Conservation (phyloP, 2,797 vertebrate genomes). For the Thaleichthys pacificus region DNA sequence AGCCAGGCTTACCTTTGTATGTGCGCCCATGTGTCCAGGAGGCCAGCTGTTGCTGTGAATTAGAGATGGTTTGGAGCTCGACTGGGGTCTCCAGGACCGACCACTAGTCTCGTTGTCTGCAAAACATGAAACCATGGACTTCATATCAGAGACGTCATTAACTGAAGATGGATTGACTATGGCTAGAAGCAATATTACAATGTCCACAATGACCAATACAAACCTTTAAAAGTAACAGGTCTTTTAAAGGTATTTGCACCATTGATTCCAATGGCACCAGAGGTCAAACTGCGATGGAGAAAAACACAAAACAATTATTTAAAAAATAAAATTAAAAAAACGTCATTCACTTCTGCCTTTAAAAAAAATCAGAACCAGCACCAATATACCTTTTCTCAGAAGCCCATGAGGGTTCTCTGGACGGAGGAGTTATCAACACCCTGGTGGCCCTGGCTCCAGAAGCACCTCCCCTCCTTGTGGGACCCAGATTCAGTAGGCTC, state of each 20-base stretch:
- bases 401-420: not conserved
- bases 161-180: not conserved
- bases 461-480: constrained; percentile 25
- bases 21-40: constrained; percentile 8
- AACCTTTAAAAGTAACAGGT: not conserved
- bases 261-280: constrained; percentile 5
- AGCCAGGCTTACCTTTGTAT: constrained; percentile 45
- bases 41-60: constrained; percentile 9
- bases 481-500: constrained; percentile 51
- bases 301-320: not conserved
- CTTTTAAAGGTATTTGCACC: not conserved
- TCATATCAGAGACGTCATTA: not conserved
- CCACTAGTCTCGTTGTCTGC: constrained; percentile 44
- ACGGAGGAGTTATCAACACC: not conserved
- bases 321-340: not conserved
- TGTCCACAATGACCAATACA: not conserved
- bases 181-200: too few relatives aligned
- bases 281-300: constrained; percentile 51
- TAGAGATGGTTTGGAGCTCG: constrained; percentile 6
- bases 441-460: constrained; percentile 24
- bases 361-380: constrained; percentile 14
- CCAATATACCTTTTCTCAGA: constrained; percentile 40
- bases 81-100: constrained; percentile 59
- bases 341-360: not conserved
- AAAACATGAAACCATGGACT: not conserved